Base-by-base conservation (phyloP, 2,888 invertebrate genomes). In the Xylophagus ater region DNA sequence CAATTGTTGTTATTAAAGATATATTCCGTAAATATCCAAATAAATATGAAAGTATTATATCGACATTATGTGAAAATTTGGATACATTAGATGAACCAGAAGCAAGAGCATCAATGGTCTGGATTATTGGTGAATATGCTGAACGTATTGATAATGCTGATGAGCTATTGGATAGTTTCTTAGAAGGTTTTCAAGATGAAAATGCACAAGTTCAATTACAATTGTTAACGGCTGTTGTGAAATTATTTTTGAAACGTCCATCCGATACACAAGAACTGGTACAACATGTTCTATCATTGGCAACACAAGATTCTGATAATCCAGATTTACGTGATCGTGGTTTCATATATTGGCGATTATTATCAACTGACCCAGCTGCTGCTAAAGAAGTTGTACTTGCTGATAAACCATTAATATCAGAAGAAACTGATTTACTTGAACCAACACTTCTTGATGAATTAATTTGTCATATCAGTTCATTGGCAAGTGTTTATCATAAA, bases 121-220 rank as follows among this genome's bases (percentile, higher is more conserved):
- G 84, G 84, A 85, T 85, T 40, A 84, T 85, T 47, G 97, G 96
- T 14, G 97, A 98, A 66, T 99, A 99, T 65, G 98, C 98, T 0
- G 98, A 98, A 62, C 80, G 98, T 49, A 99, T 98, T 51, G 98
- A 98, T 66, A 98, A 98, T 61, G 98, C 98, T 1, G 98, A 98
- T 57, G 98, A 98, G 57, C 71, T 99, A 19, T 69, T 98, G 14
- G 97, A 98, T 60, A 93, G 93, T 45, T 98, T 98, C 71, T 71
- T 99, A 6, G 98, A 99, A 68, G 97, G 93, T 9, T 96, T 96
- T 71, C 90, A 83, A 51, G 94, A 94, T 66, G 94, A 96, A 60
- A 94, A 94, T 57, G 87, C 92, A 15, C 93, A 94, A 71, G 88
- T 89, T 2, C 98, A 98, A 65, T 69, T 99, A 35, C 98, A 98